These are phyloP conservation scores for Limonius californicus DNA, from an alignment of 1,140 invertebrate genomes.

Conservation along the genomic window DNA sequence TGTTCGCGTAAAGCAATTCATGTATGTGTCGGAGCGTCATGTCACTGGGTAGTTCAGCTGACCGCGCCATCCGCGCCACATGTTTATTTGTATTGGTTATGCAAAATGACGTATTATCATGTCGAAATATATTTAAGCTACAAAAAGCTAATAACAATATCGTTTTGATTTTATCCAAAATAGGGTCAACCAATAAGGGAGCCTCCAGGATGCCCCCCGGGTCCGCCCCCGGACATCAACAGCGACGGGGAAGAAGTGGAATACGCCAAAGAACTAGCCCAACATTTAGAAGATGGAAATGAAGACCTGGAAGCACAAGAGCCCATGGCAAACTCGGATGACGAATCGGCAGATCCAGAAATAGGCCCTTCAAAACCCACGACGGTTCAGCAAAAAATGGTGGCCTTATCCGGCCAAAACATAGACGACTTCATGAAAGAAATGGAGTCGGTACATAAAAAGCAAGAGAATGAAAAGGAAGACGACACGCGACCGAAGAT, in stretches of 20 bases:
- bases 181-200: constrained; percentile 49
- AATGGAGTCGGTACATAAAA: constrained; percentile 80
- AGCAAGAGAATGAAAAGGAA: constrained; percentile 61
- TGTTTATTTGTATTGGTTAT: no score
- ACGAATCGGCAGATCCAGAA: constrained; percentile 28
- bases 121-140: no score
- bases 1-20: no score
- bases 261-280: not conserved
- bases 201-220: constrained; percentile 85
- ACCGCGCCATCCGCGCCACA: no score
- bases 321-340: constrained; percentile 28
- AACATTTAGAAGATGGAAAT: constrained; percentile 36
- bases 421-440: constrained; percentile 91
- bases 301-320: constrained; percentile 35
- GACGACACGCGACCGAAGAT: not conserved
- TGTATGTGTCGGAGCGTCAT: no score
- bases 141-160: no score
- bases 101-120: no score
- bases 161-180: no score
- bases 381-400: constrained; percentile 76
- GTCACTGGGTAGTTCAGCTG: no score
- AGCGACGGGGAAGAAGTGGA: constrained; percentile 58
- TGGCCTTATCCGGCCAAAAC: constrained; percentile 81
- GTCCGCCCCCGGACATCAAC: constrained; percentile 69
- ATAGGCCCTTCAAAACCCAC: constrained; percentile 61